Evolutionary conservation across 2,797 vertebrate species (phyloP).

Genomic region (Poecilia picta): DNA sequence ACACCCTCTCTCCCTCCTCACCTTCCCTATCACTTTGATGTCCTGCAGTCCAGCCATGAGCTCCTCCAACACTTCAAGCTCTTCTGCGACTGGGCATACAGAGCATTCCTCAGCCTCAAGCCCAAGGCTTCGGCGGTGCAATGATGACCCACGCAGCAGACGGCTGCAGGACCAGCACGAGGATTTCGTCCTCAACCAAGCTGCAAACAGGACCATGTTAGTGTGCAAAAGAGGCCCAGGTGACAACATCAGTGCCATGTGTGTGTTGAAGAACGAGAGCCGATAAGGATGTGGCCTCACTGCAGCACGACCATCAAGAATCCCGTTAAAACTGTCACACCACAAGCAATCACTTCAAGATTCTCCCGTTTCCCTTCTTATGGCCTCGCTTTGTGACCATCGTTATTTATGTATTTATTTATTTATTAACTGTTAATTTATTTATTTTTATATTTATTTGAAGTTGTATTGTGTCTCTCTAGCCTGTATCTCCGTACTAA

Average conservation of each 20-base stretch:
- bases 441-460: constrained; percentile 87
- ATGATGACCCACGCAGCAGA: constrained; percentile 50
- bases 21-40: constrained; percentile 79
- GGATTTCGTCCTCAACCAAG: constrained; percentile 48
- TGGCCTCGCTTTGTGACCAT: constrained; percentile 64
- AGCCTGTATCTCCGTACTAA: constrained; percentile 68
- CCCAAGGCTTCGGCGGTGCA: constrained; percentile 71
- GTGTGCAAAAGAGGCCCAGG: constrained; percentile 55
- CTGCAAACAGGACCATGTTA: constrained; percentile 56
- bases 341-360: constrained; percentile 45
- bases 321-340: constrained; percentile 50
- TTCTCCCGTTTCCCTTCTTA: constrained; percentile 49
- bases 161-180: constrained; percentile 39
- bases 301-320: constrained; percentile 59
- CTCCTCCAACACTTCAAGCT: constrained; percentile 84
- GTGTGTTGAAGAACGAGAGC: constrained; percentile 61
- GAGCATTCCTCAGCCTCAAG: constrained; percentile 83
- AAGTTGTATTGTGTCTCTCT: constrained; percentile 71
- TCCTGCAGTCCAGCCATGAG: constrained; percentile 83
- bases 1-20: constrained; percentile 80
- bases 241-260: constrained; percentile 50
- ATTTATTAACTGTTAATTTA: constrained; percentile 86
- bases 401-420: constrained; percentile 90
- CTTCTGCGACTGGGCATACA: constrained; percentile 84
- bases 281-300: constrained; percentile 53